Conservation (phyloP, 2,888 invertebrate species). For the Yponomeuta evonymella region DNA sequence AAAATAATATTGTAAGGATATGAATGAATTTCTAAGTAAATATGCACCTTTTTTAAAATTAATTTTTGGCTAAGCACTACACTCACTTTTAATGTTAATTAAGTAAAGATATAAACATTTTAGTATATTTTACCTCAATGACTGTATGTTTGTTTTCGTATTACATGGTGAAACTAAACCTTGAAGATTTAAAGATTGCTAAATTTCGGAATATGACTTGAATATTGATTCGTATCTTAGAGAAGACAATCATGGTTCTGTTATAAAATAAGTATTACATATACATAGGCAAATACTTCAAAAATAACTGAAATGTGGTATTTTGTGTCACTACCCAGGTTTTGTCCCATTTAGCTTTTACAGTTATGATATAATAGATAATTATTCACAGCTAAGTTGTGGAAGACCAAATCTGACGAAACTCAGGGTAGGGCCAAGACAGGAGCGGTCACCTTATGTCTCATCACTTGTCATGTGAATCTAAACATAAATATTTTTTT, state of each 20-base stretch:
- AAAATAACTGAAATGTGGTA: too few relatives aligned
- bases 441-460: neutral
- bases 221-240: neutral
- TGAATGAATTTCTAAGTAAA: neutral
- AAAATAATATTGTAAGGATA: neutral
- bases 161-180: too few relatives aligned
- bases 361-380: neutral
- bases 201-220: neutral
- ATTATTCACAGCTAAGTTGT: neutral
- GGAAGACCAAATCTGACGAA: neutral
- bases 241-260: neutral
- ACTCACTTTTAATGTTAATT: neutral
- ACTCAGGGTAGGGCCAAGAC: neutral
- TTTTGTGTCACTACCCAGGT: neutral
- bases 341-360: neutral
- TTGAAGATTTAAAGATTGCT: too few relatives aligned
- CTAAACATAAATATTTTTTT: neutral
- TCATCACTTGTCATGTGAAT: neutral
- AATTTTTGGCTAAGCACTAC: neutral
- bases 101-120: neutral
- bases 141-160: neutral
- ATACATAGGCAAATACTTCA: neutral
- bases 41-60: neutral
- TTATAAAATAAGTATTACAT: neutral
- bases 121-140: neutral